Conservation (phyloP, 1,140 invertebrate species). For the Seison nebaliae region DNA sequence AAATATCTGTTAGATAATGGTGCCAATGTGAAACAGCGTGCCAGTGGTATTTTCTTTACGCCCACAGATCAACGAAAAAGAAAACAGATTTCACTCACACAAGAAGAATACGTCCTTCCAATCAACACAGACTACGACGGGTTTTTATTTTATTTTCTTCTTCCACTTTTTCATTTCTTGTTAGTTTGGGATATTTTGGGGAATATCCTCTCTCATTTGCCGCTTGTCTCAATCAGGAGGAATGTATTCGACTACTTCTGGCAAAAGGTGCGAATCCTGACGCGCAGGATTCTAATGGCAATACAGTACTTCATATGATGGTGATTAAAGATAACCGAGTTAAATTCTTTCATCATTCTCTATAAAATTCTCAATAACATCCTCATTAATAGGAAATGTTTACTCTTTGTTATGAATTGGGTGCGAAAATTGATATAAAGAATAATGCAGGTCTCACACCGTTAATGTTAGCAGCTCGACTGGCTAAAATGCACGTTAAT, state of each 20-base stretch:
- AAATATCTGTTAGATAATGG: slow-evolving; percentile 72
- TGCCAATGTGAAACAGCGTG: slow-evolving; percentile 61
- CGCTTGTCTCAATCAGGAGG: slow-evolving; percentile 78
- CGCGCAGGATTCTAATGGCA: slow-evolving; percentile 81
- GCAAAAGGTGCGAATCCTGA: slow-evolving; percentile 77
- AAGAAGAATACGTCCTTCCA: slow-evolving; percentile 63
- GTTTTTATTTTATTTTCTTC: no score
- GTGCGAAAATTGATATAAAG: slow-evolving; percentile 50
- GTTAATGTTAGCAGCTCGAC: slow-evolving; percentile 63
- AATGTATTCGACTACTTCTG: slow-evolving; percentile 70
- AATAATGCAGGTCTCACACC: slow-evolving; percentile 69
- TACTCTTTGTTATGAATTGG: slow-evolving; percentile 69
- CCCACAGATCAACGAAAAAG: slow-evolving; percentile 83
- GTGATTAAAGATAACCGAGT: slow-evolving; percentile 70
- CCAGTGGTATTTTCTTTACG: slow-evolving; percentile 54
- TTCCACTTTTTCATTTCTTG: not conserved
- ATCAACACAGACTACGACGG: slow-evolving; percentile 71
- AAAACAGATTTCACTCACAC: slow-evolving; percentile 43
- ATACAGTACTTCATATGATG: slow-evolving; percentile 78
- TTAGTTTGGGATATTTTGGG: slow-evolving; percentile 71
- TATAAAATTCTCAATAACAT: not conserved
- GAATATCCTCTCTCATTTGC: slow-evolving; percentile 86
- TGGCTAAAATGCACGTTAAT: slow-evolving; percentile 50
- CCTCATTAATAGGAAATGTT: slow-evolving; percentile 46
- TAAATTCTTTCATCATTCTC: slow-evolving; percentile 1